These are phyloP conservation scores for Nasonia oneida DNA, from an alignment of 2,888 invertebrate genomes.

Conservation along the genomic window DNA sequence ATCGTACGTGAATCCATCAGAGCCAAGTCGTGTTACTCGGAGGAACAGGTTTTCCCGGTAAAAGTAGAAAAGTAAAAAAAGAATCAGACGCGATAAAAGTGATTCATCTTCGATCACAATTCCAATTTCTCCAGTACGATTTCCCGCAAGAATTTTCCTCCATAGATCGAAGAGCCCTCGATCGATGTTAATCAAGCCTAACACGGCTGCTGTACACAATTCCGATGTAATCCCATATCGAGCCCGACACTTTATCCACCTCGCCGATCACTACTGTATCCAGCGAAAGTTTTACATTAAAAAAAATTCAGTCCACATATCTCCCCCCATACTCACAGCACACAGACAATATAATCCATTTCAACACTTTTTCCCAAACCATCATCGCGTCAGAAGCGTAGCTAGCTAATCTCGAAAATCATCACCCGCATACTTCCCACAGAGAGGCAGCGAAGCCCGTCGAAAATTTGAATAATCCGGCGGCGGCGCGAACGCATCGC, in stretches of 20 bases:
- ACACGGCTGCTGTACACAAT: not conserved
- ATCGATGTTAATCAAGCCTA: not conserved
- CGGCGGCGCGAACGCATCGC: not conserved
- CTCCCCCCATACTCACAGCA: not conserved
- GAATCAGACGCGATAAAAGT: conserved; percentile 6
- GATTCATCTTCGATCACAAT: conserved; percentile 17
- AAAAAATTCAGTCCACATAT: conserved; percentile 1
- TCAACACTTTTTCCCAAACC: not conserved
- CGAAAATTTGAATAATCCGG: conserved; percentile 45
- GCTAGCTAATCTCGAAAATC: conserved; percentile 7
- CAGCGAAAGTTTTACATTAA: not conserved
- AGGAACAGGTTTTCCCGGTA: conserved; percentile 22
- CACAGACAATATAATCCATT: not conserved
- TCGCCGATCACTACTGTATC: not conserved
- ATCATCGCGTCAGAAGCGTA: not conserved
- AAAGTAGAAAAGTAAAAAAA: conserved; percentile 18
- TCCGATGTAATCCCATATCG: not conserved
- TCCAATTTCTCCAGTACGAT: not conserved
- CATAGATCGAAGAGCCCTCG: not conserved
- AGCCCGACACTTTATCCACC: not conserved
- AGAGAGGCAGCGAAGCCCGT: not conserved
- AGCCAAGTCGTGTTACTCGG: not conserved
- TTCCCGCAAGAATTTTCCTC: conserved; percentile 9
- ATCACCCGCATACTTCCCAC: conserved; percentile 10
- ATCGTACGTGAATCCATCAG: not conserved